Percentiles rank a stretch among this genome's conserved stretches.
phyloP scores from a whole-genome alignment of 2,113 vertebrate species.

The Macheiramphus alcinus region DNA sequence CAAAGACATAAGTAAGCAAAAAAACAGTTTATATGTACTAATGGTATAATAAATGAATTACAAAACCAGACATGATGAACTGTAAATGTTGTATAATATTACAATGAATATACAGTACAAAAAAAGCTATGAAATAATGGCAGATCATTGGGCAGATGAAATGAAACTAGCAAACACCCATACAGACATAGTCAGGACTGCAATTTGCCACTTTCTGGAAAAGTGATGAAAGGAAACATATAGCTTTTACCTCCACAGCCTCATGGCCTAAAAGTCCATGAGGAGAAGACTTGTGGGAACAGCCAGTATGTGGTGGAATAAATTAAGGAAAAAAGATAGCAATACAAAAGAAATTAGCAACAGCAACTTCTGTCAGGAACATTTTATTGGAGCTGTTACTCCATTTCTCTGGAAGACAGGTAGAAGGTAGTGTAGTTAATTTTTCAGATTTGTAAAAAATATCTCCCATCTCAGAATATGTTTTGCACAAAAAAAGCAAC shows the following conservation, averaged over 20 bases:
- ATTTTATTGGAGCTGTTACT: background rate
- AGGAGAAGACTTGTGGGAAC: background rate
- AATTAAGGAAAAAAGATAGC: background rate
- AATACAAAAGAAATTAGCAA: background rate
- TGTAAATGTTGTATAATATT: background rate
- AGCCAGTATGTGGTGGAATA: background rate
- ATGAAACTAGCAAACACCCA: background rate
- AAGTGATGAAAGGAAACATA: background rate
- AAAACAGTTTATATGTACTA: background rate
- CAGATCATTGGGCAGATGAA: background rate
- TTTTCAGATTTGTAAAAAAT: background rate
- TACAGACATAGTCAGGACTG: background rate
- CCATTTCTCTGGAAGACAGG: background rate
- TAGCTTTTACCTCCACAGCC: background rate
- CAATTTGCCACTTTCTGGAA: background rate
- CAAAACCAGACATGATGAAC: background rate
- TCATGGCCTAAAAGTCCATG: background rate
- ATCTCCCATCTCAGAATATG: background rate
- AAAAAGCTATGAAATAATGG: background rate
- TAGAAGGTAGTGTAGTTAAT: background rate
- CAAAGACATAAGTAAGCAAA: background rate
- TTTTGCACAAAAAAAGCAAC: background rate
- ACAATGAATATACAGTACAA: background rate
- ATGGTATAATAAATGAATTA: background rate
- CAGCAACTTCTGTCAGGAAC: background rate